phyloP scores from a whole-genome alignment of 1,140 invertebrate genomes.

The Scaptomyza pallida region DNA sequence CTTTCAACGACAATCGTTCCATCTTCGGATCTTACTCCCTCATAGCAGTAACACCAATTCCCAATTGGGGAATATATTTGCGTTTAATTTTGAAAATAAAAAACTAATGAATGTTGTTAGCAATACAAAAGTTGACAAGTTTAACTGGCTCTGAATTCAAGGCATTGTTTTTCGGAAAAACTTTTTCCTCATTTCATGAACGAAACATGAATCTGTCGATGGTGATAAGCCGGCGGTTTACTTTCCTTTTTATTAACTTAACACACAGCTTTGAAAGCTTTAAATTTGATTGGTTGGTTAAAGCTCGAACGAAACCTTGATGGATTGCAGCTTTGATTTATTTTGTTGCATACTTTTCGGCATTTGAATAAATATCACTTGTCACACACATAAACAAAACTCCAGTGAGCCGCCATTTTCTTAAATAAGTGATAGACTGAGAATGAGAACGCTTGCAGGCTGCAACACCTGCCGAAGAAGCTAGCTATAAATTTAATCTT shows the following conservation, averaged over 20 bases:
- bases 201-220: neutral
- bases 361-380: neutral
- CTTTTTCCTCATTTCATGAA: no score
- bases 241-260: slow-evolving; percentile 57
- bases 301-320: neutral
- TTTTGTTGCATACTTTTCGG: slow-evolving; percentile 7
- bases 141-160: slow-evolving; percentile 57
- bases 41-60: no score
- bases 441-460: no score
- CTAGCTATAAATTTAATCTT: slow-evolving; percentile 52
- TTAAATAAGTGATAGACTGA: slow-evolving; percentile 9
- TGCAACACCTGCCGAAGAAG: slow-evolving; percentile 22
- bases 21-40: slow-evolving; percentile 8
- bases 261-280: neutral
- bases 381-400: neutral
- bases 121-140: slow-evolving; percentile 24
- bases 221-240: slow-evolving; percentile 46
- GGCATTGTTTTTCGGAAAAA: slow-evolving; percentile 63
- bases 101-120: neutral
- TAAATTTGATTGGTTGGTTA: neutral
- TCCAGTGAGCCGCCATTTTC: neutral
- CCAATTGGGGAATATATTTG: neutral
- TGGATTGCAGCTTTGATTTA: neutral
- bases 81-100: slow-evolving; percentile 22
- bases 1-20: slow-evolving; percentile 46